Percentiles rank a stretch among this genome's conserved stretches.
Evolutionary conservation across 2,888 invertebrate species (phyloP).

Genomic region (Gortyna flavago): DNA sequence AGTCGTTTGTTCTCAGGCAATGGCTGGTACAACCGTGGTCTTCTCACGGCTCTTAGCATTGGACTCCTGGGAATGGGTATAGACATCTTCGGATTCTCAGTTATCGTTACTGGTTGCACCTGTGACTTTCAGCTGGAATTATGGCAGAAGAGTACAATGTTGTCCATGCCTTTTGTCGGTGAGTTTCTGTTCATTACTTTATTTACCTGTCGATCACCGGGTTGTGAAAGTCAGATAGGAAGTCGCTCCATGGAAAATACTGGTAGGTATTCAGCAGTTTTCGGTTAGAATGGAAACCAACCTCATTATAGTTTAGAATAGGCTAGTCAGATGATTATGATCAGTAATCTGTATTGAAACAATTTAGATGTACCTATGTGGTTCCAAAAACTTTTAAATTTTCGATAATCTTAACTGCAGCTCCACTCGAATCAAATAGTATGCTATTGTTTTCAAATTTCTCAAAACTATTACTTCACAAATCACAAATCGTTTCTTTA

Average conservation of each 20-base stretch:
- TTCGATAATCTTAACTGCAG: too few species aligned
- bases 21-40: slow-evolving; percentile 65
- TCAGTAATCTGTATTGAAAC: background rate
- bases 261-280: background rate
- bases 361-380: background rate
- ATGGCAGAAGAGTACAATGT: slow-evolving; percentile 86
- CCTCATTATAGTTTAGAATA: background rate
- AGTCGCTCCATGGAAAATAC: background rate
- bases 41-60: slow-evolving; percentile 67
- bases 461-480: background rate
- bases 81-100: slow-evolving; percentile 75
- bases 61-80: slow-evolving; percentile 67
- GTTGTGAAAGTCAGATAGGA: too few species aligned
- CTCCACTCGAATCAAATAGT: too few species aligned
- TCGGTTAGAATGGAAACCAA: background rate
- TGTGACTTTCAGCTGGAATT: slow-evolving; percentile 78
- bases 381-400: background rate
- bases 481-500: background rate
- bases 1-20: slow-evolving; percentile 34
- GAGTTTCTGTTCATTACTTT: slow-evolving; percentile 1
- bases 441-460: background rate
- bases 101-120: slow-evolving; percentile 68
- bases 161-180: slow-evolving; percentile 59
- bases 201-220: background rate
- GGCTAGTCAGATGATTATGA: background rate